Evolutionary conservation across 2,797 vertebrate species (phyloP).

Genomic region (Agapornis canus): DNA sequence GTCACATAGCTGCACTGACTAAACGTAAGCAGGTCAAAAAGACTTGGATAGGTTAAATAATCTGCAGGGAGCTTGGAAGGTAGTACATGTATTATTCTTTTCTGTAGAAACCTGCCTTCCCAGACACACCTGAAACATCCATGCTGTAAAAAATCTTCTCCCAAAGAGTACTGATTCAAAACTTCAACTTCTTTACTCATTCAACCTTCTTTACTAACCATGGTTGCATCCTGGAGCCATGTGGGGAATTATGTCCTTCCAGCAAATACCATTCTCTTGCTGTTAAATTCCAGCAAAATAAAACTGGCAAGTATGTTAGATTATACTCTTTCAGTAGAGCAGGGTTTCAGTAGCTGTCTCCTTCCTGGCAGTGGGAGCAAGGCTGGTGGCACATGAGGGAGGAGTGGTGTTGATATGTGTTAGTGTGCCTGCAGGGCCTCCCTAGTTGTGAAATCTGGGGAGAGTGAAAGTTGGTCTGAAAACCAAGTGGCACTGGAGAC

Average conservation of each 20-base stretch:
- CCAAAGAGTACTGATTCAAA: background rate
- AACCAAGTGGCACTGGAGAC: background rate
- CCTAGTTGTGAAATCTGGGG: background rate
- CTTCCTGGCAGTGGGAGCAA: background rate
- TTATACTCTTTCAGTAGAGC: background rate
- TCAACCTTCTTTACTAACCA: background rate
- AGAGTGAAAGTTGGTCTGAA: background rate
- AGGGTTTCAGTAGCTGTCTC: background rate
- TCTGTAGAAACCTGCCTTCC: background rate
- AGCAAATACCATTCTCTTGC: background rate
- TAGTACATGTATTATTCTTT: background rate
- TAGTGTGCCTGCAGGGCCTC: background rate
- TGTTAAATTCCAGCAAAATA: background rate
- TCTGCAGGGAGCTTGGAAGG: background rate
- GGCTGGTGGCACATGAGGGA: background rate
- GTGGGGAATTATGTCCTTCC: background rate
- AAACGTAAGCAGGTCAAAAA: background rate
- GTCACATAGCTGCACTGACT: background rate
- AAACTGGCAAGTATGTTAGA: background rate
- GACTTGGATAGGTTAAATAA: background rate
- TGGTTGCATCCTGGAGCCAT: background rate
- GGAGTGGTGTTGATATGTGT: fast-evolving
- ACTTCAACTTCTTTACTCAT: background rate
- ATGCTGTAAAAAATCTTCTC: background rate
- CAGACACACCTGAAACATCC: background rate